Percentiles rank a stretch among this genome's conserved stretches.
Conservation (phyloP, 2,888 invertebrate species). For the Monoplex corrugatus region DNA sequence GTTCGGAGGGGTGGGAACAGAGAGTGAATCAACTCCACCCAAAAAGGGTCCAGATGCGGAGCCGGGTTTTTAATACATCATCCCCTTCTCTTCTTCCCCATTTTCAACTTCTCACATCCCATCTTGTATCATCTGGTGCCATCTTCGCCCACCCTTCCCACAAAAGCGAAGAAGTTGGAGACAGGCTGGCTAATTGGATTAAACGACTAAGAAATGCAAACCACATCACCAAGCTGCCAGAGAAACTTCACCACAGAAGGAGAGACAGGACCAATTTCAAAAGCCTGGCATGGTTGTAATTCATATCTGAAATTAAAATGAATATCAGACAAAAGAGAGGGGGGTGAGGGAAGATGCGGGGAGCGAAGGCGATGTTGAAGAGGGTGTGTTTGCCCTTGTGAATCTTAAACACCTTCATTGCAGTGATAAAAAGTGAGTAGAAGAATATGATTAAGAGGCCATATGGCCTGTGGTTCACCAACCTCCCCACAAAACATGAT, state of each 20-base stretch:
- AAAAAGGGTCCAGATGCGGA: constrained; percentile 40
- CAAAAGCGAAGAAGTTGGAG: constrained; percentile 40
- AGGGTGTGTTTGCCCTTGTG: constrained; percentile 43
- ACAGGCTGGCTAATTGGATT: constrained; percentile 48
- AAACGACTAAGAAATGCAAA: constrained; percentile 49
- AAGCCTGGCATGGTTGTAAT: constrained; percentile 28
- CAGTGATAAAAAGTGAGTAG: constrained; percentile 37
- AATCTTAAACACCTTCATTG: constrained; percentile 41
- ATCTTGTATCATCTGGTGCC: constrained; percentile 47
- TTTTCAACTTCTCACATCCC: constrained; percentile 41
- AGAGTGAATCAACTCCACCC: background rate
- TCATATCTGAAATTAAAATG: constrained; percentile 46
- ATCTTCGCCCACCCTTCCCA: constrained; percentile 12
- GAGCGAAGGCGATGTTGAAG: background rate
- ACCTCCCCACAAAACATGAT: constrained; percentile 36
- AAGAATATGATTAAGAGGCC: constrained; percentile 44
- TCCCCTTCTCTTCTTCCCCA: background rate
- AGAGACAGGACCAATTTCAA: background rate
- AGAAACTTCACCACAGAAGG: constrained; percentile 48
- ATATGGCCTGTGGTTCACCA: constrained; percentile 57
- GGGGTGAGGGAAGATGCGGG: constrained; percentile 25
- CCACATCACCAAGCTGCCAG: constrained; percentile 26
- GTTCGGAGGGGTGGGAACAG: constrained; percentile 11
- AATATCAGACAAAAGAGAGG: constrained; percentile 32
- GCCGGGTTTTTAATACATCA: constrained; percentile 7